Evolutionary conservation across 2,888 invertebrate species (phyloP).

Genomic region (Fabriciana adippe): DNA sequence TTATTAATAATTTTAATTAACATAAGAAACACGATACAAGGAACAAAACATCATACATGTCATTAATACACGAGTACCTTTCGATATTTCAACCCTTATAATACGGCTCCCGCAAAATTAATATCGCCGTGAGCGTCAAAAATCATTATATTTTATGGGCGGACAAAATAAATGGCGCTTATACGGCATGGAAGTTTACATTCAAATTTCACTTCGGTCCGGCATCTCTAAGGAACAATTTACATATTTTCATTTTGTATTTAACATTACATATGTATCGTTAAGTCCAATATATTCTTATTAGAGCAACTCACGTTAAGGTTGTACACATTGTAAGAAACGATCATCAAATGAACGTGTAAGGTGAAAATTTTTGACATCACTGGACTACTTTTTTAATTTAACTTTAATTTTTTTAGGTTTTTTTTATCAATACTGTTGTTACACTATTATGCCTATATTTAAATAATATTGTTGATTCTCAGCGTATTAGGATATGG

Average conservation of each 20-base stretch:
- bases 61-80: conserved; percentile 51
- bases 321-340: too few species aligned
- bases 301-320: too few species aligned
- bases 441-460: too few species aligned
- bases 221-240: conserved; percentile 81
- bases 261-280: conserved; percentile 56
- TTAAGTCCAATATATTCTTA: too few species aligned
- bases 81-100: conserved; percentile 65
- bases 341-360: too few species aligned
- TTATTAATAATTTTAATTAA: conserved; percentile 25
- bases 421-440: too few species aligned
- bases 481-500: too few species aligned
- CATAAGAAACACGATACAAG: conserved; percentile 21
- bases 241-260: conserved; percentile 79
- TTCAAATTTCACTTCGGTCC: conserved; percentile 79
- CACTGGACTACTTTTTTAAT: too few species aligned
- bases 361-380: too few species aligned
- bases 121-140: conserved; percentile 76
- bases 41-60: conserved; percentile 25
- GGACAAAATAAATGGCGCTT: conserved; percentile 80
- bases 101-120: conserved; percentile 64
- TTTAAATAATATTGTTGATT: too few species aligned
- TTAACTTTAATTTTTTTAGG: too few species aligned
- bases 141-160: conserved; percentile 81
- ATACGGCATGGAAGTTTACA: conserved; percentile 78